A percentile compares a stretch with the other conserved stretches of the same genome.
Conservation (phyloP, 2,888 invertebrate species). For the Campaea margaritaria region DNA sequence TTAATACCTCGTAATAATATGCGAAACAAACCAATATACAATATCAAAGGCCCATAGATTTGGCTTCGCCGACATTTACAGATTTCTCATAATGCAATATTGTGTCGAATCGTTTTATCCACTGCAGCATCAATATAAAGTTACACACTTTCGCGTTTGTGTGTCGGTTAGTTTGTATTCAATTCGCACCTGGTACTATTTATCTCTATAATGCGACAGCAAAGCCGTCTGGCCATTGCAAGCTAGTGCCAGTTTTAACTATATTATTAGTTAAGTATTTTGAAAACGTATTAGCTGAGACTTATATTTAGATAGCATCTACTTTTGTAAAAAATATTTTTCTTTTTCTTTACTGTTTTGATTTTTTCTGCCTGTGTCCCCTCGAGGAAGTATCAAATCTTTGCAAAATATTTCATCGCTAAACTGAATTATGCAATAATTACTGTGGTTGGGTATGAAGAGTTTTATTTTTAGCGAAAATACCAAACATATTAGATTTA, state of each 20-base stretch:
- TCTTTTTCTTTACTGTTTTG: too few relatives aligned
- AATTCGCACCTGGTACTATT: constrained; percentile 23
- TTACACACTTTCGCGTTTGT: constrained; percentile 8
- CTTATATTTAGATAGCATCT: too few relatives aligned
- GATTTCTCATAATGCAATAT: constrained; percentile 3
- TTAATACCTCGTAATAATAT: too few relatives aligned
- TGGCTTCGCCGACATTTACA: constrained; percentile 1
- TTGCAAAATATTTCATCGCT: too few relatives aligned
- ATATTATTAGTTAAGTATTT: neutral
- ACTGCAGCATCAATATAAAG: constrained; percentile 9
- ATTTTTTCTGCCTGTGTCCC: too few relatives aligned
- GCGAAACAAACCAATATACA: too few relatives aligned
- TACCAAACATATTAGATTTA: too few relatives aligned
- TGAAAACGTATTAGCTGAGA: constrained; percentile 1
- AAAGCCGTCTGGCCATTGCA: neutral
- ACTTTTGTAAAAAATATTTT: too few relatives aligned
- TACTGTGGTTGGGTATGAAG: too few relatives aligned
- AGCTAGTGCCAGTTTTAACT: constrained; percentile 1
- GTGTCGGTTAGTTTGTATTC: constrained; percentile 7
- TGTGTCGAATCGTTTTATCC: constrained; percentile 8
- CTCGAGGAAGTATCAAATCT: too few relatives aligned
- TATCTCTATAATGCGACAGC: constrained; percentile 24
- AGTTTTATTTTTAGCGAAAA: too few relatives aligned
- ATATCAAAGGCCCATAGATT: neutral
- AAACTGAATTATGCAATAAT: too few relatives aligned